Conservation (phyloP, 2,797 vertebrate genomes). For the Lacerta bilineata region DNA sequence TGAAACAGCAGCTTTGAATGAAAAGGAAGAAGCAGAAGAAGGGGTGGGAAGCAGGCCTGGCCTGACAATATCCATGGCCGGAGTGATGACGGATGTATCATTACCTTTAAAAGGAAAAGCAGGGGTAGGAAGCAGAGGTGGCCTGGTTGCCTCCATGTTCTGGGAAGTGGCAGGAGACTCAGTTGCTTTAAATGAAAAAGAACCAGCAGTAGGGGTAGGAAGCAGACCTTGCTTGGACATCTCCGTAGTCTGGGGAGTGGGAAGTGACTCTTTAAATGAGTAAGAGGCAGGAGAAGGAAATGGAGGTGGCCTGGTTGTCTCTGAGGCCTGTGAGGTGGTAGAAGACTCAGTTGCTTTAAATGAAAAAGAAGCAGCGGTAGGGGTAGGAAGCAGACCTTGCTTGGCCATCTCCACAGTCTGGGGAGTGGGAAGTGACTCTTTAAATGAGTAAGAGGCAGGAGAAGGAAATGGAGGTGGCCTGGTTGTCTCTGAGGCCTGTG, state of each 20-base stretch:
- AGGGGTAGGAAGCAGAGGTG: slow-evolving; percentile 81
- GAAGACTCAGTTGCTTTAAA: slow-evolving; percentile 61
- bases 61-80: slow-evolving; percentile 75
- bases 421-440: slow-evolving; percentile 66
- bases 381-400: slow-evolving; percentile 80
- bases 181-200: slow-evolving; percentile 72
- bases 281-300: slow-evolving; percentile 79
- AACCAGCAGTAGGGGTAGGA: slow-evolving; percentile 78
- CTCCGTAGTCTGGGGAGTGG: slow-evolving; percentile 74
- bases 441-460: slow-evolving; percentile 74
- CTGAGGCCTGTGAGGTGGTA: slow-evolving; percentile 72
- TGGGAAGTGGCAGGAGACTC: slow-evolving; percentile 71
- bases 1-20: slow-evolving; percentile 66
- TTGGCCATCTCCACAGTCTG: slow-evolving; percentile 77
- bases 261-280: slow-evolving; percentile 68
- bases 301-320: slow-evolving; percentile 76
- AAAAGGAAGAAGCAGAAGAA: slow-evolving; percentile 76
- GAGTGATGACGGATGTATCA: slow-evolving; percentile 67
- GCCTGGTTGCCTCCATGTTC: slow-evolving; percentile 75
- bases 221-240: slow-evolving; percentile 79
- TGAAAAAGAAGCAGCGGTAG: slow-evolving; percentile 76
- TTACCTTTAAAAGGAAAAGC: slow-evolving; percentile 69
- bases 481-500: slow-evolving; percentile 73
- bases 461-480: slow-evolving; percentile 82
- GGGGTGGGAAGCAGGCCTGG: slow-evolving; percentile 82